phyloP scores from a whole-genome alignment of 1,140 invertebrate species.

The Aricia agestis region DNA sequence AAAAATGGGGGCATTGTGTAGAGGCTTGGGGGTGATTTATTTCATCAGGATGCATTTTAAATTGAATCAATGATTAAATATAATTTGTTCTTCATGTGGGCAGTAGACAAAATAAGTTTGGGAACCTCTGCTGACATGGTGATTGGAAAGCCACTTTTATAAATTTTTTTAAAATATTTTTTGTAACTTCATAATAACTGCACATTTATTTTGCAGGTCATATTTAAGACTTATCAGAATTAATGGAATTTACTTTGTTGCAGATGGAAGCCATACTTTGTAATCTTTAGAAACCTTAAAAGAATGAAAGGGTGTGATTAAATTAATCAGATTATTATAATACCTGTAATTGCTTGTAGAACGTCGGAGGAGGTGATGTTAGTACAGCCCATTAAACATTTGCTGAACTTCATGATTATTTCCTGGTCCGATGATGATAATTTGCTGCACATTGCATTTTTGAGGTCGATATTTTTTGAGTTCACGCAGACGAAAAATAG shows the following conservation, averaged over 20 bases:
- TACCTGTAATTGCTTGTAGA: slow-evolving; percentile 59
- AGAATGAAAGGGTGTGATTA: slow-evolving; percentile 2
- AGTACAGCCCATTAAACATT: slow-evolving; percentile 54
- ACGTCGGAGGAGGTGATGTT: slow-evolving; percentile 49
- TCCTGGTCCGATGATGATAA: slow-evolving; percentile 57
- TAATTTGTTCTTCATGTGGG: too few relatives aligned
- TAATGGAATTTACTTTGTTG: not conserved
- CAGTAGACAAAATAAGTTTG: too few relatives aligned
- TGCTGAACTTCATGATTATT: slow-evolving; percentile 61
- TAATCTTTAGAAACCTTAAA: not conserved
- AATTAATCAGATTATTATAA: slow-evolving; percentile 17
- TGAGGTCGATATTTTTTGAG: slow-evolving; percentile 63
- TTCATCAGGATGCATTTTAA: too few relatives aligned
- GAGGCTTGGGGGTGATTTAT: too few relatives aligned
- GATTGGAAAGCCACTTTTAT: too few relatives aligned
- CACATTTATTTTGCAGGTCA: not conserved
- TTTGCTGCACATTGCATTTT: slow-evolving; percentile 63
- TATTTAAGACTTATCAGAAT: not conserved
- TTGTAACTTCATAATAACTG: too few relatives aligned
- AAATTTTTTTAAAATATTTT: too few relatives aligned
- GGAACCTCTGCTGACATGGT: too few relatives aligned
- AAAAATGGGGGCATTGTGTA: too few relatives aligned
- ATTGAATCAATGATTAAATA: too few relatives aligned
- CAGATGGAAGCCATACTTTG: not conserved
- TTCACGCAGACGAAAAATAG: slow-evolving; percentile 67